These are phyloP conservation scores for Eptesicus fuscus DNA, from an alignment of 2,113 vertebrate genomes.

Conservation along the genomic window DNA sequence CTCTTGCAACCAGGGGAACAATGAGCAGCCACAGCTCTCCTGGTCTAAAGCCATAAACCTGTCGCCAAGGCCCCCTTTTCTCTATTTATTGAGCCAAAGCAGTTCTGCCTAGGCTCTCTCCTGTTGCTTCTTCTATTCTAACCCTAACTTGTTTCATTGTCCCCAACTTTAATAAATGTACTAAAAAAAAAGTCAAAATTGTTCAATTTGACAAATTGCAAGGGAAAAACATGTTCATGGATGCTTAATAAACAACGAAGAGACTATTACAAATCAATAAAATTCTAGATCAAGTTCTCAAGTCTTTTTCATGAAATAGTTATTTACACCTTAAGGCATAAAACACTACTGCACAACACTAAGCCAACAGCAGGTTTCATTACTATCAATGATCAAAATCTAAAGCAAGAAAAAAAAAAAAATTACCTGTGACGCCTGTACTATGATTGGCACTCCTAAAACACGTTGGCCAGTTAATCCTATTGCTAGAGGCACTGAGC, in stretches of 20 bases:
- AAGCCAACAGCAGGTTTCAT: neutral
- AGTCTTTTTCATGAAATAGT: neutral
- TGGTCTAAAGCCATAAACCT: neutral
- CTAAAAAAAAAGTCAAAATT: neutral
- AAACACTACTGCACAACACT: neutral
- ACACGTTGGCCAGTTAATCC: conserved; percentile 96
- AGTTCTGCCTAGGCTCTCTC: neutral
- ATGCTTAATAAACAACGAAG: neutral
- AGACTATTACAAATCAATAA: neutral
- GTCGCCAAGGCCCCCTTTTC: neutral
- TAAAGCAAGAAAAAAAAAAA: neutral
- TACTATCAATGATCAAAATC: neutral
- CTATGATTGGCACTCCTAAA: conserved; percentile 96
- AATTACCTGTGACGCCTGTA: conserved; percentile 95
- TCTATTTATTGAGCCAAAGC: neutral
- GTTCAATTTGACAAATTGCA: neutral
- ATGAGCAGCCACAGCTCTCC: neutral
- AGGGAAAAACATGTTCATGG: neutral
- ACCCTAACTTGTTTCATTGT: neutral
- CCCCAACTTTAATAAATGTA: neutral
- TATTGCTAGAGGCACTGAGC: conserved; percentile 96
- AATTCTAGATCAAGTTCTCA: neutral
- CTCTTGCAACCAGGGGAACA: neutral
- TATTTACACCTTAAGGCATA: neutral
- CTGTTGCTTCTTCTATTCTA: neutral